Percentiles rank a stretch among this genome's conserved stretches.
These are phyloP conservation scores for Cairina moschata DNA, from an alignment of 2,113 vertebrate genomes.

Conservation along the genomic window DNA sequence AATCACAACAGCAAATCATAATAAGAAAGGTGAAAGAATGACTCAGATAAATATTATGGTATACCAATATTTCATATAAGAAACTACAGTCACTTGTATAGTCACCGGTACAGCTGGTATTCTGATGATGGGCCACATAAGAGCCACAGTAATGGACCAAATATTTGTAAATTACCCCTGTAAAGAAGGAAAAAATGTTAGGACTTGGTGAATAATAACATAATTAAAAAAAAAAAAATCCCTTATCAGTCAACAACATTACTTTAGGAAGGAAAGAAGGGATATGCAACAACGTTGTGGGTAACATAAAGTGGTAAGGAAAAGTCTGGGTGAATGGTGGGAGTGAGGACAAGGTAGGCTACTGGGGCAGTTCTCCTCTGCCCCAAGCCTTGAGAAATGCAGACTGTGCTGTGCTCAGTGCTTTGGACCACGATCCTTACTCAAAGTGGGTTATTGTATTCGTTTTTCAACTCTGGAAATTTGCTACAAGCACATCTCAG, in stretches of 20 bases:
- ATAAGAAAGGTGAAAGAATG: neutral
- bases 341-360: neutral
- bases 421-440: neutral
- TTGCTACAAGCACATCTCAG: constrained; percentile 37
- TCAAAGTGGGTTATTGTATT: neutral
- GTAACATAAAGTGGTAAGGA: neutral
- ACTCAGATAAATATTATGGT: neutral
- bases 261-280: neutral
- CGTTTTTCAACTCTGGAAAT: constrained; percentile 13
- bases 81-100: neutral
- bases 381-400: neutral
- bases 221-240: neutral
- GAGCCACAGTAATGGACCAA: neutral
- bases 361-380: accelerated
- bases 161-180: neutral
- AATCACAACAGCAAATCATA: neutral
- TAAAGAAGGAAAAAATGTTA: neutral
- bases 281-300: neutral
- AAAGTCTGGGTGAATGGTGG: neutral
- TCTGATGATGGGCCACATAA: neutral
- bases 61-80: neutral
- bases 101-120: neutral
- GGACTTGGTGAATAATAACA: neutral
- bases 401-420: neutral
- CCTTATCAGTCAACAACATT: neutral